Evolutionary conservation across 2,797 vertebrate species (phyloP), one percentile per base, ranked within the genome.

Genomic region (Streptopelia turtur): DNA sequence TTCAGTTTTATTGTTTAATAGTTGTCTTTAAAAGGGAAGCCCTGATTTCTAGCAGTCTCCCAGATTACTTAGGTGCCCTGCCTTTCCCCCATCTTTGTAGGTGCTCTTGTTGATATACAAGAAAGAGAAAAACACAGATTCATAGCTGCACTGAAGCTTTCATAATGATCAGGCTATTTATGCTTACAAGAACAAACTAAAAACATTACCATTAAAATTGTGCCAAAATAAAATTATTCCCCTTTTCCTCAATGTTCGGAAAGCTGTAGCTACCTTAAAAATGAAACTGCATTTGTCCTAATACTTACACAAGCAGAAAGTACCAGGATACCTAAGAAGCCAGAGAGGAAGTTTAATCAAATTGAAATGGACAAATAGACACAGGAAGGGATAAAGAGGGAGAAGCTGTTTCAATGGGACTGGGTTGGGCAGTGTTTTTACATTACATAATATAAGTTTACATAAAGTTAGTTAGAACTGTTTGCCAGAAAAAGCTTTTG

Each of bases 291-390:
- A 5, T 68, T 47, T 57, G 53, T 30, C 15, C 23, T 68, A 49
- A 52, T 11, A 57, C 16, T 72, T 57, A 57, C 81, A 59, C 30
- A 55, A 60, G 57, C 22, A 66, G 81, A 95, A 96, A 90, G 95
- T 83, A 96, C 55, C 39, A 15, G 95, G 90, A 53, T 22, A 39
- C 1, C 55, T 53, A 63, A 65, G 63, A 94, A 92, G 82, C 27
- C 28, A 59, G 82, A 87, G 75, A 94, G 69, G 76, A 86, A 85
- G 71, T 75, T 93, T 63, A 91, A 90, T 84, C 87, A 77, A 89
- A 86, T 35, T 31, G 53, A 87, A 87, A 65, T 50, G 82, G 69
- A 77, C 81, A 93, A 81, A 78, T 10, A 90, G 82, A 27, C 57
- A 87, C 60, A 87, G 82, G 53, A 80, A 88, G 24, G 60, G 91